These are phyloP conservation scores for Leucoraja erinaceus DNA, from an alignment of 2,113 vertebrate species.

Conservation along the genomic window DNA sequence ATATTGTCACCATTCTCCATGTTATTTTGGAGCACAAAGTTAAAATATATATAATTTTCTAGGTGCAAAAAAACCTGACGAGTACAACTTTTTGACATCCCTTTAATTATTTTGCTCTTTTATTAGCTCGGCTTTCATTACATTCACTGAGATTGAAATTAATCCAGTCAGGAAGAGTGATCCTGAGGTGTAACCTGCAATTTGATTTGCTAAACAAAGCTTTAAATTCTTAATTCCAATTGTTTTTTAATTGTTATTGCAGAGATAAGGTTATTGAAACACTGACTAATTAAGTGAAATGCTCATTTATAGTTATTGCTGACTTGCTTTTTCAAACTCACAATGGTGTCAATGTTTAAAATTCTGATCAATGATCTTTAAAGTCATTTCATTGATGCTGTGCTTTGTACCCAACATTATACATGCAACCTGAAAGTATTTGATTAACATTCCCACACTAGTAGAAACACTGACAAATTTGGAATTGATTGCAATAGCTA, in stretches of 20 bases:
- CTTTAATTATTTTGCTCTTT: not conserved
- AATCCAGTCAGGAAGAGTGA: not conserved
- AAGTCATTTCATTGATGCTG: not conserved
- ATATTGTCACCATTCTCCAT: not conserved
- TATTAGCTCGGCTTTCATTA: not conserved
- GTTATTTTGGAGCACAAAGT: not conserved
- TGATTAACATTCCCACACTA: not conserved
- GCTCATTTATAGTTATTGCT: not conserved
- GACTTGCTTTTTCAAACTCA: not conserved
- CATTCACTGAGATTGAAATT: not conserved
- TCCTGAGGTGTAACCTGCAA: not conserved
- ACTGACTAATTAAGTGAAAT: not conserved
- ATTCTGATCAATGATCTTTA: constrained; percentile 8
- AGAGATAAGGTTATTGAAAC: not conserved
- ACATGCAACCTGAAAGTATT: not conserved
- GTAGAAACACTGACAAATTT: not conserved
- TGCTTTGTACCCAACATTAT: not conserved
- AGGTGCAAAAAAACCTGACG: not conserved
- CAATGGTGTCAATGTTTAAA: not conserved
- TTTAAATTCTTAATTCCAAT: constrained; percentile 10
- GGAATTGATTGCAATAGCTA: not conserved
- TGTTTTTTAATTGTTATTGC: not conserved
- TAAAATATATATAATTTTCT: not conserved
- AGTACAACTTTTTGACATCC: not conserved
- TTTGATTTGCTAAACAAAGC: not conserved